phyloP scores from a whole-genome alignment of 2,888 invertebrate species.

The Drosophila demipolita region DNA sequence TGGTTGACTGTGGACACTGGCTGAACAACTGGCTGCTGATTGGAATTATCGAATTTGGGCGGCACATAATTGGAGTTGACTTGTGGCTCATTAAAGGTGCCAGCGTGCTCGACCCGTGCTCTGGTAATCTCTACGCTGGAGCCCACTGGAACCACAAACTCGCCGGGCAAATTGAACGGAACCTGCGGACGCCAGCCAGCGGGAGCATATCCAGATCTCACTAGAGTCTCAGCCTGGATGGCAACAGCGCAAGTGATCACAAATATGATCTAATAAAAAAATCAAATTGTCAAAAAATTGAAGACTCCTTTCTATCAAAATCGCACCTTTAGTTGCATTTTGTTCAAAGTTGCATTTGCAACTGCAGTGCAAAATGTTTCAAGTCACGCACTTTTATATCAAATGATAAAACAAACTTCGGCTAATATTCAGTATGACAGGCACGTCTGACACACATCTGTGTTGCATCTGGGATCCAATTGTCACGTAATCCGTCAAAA shows the following conservation, averaged over 20 bases:
- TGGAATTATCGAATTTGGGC: slow-evolving; percentile 44
- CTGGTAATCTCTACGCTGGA: slow-evolving; percentile 75
- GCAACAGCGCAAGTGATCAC: slow-evolving; percentile 13
- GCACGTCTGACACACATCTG: slow-evolving; percentile 65
- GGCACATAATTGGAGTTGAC: slow-evolving; percentile 66
- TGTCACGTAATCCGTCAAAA: slow-evolving; percentile 63
- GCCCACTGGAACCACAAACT: slow-evolving; percentile 57
- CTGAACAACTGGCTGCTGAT: slow-evolving; percentile 36
- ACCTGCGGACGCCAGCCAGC: slow-evolving; percentile 84
- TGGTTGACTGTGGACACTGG: slow-evolving; percentile 28
- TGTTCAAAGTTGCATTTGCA: slow-evolving; percentile 44
- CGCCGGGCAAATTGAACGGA: slow-evolving; percentile 82
- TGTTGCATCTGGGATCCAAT: slow-evolving; percentile 60
- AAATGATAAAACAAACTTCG: slow-evolving; percentile 33
- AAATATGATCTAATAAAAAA: slow-evolving; percentile 26
- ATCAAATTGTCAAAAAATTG: neutral
- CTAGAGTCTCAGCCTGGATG: slow-evolving; percentile 65
- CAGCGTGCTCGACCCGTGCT: slow-evolving; percentile 79
- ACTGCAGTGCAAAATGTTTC: slow-evolving; percentile 49
- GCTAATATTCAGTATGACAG: slow-evolving; percentile 34
- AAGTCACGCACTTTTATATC: slow-evolving; percentile 72
- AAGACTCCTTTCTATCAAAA: neutral
- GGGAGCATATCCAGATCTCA: slow-evolving; percentile 81
- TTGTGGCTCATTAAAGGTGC: slow-evolving; percentile 68
- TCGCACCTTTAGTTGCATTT: slow-evolving; percentile 64